Base-by-base conservation (phyloP, 1,140 invertebrate genomes). In the Cepaea nemoralis region DNA sequence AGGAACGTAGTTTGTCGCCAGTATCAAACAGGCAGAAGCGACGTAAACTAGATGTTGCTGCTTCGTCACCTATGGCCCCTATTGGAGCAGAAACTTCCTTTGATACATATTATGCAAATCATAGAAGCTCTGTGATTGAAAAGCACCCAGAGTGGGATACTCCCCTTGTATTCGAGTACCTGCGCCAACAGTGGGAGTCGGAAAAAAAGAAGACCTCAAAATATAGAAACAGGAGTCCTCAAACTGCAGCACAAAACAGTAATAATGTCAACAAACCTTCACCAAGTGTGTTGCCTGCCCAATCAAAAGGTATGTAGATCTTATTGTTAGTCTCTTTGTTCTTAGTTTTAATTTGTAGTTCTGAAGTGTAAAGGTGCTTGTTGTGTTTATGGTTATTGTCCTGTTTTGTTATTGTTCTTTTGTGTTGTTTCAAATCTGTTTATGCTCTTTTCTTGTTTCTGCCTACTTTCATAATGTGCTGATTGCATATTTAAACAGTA, bases 111-210 rank as follows among this genome's bases (percentile, higher is more conserved):
- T 89, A 86, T 84, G 82, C 88, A 74, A 90, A 89, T 70, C 87
- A 89, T 77, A 55, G 85, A 40, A 88, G 89, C 35, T 84, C 82
- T 81, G 87, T 90, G 19, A 77, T 84, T 33, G 81, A 84, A 55
- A 87, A 92, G 48, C 89, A 92, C 82, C 90, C 91, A 19, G 87
- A 88, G 22, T 89, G 88, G 76, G 85, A 84, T 69, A 88, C 88
- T 8, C 82, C 83, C n/a, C 87, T 84, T 59, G 80, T 92, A 5
- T 83, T 88, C 40, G 86, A 90, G 39, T 87, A 85, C 48, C 84
- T 92, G 39, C 81, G 87, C 74, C 86, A 90, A 77, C 88, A 91
- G 75, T 92, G 92, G 92, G 86, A 85, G 63, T 86, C 86, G 82
- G 86, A 92, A 86, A 87, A 84, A 73, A 87, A 89, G 19, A 88